Evolutionary conservation across 1,140 invertebrate species (phyloP).

Genomic region (Caenorhabditis tropicalis): DNA sequence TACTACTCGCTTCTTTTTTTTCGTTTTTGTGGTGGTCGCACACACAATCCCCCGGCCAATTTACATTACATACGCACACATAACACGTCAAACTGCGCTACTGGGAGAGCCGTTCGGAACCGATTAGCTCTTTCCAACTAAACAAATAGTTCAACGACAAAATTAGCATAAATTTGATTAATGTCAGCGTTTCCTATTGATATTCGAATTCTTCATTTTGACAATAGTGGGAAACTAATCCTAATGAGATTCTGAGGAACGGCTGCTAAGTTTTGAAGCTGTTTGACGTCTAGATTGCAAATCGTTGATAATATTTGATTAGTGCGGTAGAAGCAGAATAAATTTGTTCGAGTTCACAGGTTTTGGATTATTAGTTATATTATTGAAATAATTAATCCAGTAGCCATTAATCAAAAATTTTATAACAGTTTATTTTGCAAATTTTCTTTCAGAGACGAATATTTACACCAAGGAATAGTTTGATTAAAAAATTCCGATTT

Average conservation of each 20-base stretch:
- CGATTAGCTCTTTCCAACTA: conserved; percentile 29
- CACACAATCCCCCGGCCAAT: not conserved
- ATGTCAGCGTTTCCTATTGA: conserved; percentile 21
- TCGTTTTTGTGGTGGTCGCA: not conserved
- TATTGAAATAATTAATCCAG: too few relatives aligned
- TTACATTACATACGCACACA: conserved; percentile 35
- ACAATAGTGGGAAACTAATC: not conserved
- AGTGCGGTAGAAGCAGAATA: too few relatives aligned
- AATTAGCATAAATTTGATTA: conserved; percentile 40
- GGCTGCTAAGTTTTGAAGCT: not conserved
- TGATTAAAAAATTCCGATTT: too few relatives aligned
- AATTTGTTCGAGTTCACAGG: too few relatives aligned
- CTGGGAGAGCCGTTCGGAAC: not conserved
- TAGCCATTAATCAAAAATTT: too few relatives aligned
- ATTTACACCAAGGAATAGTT: too few relatives aligned
- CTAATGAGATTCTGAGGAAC: not conserved
- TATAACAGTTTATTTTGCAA: too few relatives aligned
- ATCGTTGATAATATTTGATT: too few relatives aligned
- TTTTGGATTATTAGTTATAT: too few relatives aligned
- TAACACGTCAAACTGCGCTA: conserved; percentile 16
- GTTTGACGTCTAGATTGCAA: too few relatives aligned
- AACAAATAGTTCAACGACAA: conserved; percentile 35
- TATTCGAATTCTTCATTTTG: not conserved
- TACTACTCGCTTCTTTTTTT: not conserved
- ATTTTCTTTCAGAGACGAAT: too few relatives aligned